Conservation (phyloP, 1,140 invertebrate species). For the Nasonia vitripennis region DNA sequence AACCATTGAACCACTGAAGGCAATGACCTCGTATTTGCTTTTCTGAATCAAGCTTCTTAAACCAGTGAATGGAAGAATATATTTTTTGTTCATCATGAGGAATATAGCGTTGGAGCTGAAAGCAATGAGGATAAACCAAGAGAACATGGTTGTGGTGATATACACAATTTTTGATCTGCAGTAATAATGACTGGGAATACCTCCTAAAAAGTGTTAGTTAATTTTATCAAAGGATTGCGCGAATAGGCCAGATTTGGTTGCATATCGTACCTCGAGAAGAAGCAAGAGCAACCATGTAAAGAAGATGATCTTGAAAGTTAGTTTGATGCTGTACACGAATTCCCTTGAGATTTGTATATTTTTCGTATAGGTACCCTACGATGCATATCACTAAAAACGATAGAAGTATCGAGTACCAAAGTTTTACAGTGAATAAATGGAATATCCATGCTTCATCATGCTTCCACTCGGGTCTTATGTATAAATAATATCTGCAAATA, state of each 20-base stretch:
- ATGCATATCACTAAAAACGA: slow-evolving; percentile 54
- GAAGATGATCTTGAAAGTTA: slow-evolving; percentile 60
- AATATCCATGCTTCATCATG: slow-evolving; percentile 58
- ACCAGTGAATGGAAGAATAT: slow-evolving; percentile 54
- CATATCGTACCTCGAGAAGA: slow-evolving; percentile 56
- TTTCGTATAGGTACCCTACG: slow-evolving; percentile 55
- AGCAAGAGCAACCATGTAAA: slow-evolving; percentile 57
- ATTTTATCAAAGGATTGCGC: not conserved
- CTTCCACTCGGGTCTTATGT: slow-evolving; percentile 55
- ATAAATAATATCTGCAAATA: slow-evolving; percentile 57
- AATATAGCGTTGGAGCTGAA: slow-evolving; percentile 59
- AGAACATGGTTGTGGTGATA: slow-evolving; percentile 56
- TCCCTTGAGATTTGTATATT: not conserved
- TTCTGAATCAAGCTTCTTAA: slow-evolving; percentile 55
- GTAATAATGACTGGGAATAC: slow-evolving; percentile 47
- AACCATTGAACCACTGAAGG: slow-evolving; percentile 49
- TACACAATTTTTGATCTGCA: slow-evolving; percentile 56
- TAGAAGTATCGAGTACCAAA: slow-evolving; percentile 54
- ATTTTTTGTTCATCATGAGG: slow-evolving; percentile 55
- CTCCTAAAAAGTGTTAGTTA: slow-evolving; percentile 37
- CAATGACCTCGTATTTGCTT: slow-evolving; percentile 55
- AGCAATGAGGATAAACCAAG: slow-evolving; percentile 57
- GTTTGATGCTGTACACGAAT: slow-evolving; percentile 4
- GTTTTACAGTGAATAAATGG: slow-evolving; percentile 50
- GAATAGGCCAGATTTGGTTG: not conserved